phyloP scores from a whole-genome alignment of 2,797 vertebrate genomes.

The Esox lucius region DNA sequence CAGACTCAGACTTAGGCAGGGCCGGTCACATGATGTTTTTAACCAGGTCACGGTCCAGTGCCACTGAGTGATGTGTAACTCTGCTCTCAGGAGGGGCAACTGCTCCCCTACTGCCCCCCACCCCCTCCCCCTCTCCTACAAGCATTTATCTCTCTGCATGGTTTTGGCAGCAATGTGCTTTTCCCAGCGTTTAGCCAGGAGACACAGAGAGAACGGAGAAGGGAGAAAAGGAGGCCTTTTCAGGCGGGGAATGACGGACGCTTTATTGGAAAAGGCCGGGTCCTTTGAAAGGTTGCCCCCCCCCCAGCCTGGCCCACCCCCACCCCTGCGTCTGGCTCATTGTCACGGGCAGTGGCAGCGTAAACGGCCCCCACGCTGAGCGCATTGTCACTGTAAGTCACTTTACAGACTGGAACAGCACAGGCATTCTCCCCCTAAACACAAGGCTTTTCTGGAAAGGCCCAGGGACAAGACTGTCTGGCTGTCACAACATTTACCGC shows the following conservation, averaged over 20 bases:
- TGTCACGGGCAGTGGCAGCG: conserved; percentile 72
- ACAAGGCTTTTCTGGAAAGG: conserved; percentile 53
- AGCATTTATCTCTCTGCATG: conserved; percentile 77
- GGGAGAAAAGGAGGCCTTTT: conserved; percentile 69
- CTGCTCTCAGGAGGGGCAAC: conserved; percentile 43
- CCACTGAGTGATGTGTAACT: conserved; percentile 61
- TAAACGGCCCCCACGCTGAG: conserved; percentile 34
- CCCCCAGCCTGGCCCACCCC: conserved; percentile 39
- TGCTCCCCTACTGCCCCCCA: conserved; percentile 4
- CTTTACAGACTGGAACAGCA: conserved; percentile 70
- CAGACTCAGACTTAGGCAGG: conserved; percentile 34
- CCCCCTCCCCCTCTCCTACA: conserved; percentile 48
- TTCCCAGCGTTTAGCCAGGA: conserved; percentile 79
- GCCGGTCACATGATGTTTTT: conserved; percentile 67
- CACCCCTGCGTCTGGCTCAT: conserved; percentile 73
- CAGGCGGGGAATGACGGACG: conserved; percentile 74
- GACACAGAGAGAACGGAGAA: conserved; percentile 60
- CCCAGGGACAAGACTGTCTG: conserved; percentile 58
- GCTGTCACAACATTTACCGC: conserved; percentile 73
- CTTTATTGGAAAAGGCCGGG: conserved; percentile 81
- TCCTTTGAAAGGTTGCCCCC: conserved; percentile 73
- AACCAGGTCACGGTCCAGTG: conserved; percentile 68
- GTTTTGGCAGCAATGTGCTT: conserved; percentile 80
- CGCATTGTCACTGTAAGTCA: conserved; percentile 83
- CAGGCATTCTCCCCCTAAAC: conserved; percentile 67